These are phyloP conservation scores for Eurystomus glaucurus DNA, from an alignment of 2,797 vertebrate species.

Conservation along the genomic window DNA sequence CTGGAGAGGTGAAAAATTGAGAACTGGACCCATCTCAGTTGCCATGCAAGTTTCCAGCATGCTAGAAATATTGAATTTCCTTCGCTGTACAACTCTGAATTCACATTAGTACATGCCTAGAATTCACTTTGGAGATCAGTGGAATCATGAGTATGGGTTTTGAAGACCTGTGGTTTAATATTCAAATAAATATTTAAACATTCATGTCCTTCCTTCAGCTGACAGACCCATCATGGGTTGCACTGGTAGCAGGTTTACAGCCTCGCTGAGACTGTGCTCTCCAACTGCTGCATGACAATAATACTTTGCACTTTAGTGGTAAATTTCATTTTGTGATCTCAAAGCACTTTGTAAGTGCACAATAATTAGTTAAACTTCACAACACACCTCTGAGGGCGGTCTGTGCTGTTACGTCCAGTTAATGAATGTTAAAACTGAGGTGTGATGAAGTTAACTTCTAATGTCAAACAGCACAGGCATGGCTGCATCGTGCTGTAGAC, in stretches of 20 bases:
- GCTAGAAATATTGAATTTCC: background rate
- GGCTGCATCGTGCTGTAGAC: background rate
- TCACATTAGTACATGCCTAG: background rate
- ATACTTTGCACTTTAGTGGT: background rate
- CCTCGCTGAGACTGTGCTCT: background rate
- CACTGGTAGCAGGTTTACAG: background rate
- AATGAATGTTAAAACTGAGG: background rate
- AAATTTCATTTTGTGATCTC: background rate
- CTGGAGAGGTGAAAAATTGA: background rate
- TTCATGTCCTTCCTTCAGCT: background rate
- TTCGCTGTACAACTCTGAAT: background rate
- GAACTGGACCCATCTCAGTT: background rate
- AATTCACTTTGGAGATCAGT: background rate
- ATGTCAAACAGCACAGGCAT: background rate
- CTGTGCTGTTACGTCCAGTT: background rate
- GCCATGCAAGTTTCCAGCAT: background rate
- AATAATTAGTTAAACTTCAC: background rate
- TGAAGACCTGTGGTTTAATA: background rate
- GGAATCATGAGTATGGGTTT: background rate
- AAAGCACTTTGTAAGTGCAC: background rate
- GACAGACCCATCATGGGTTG: background rate
- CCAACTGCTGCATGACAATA: background rate
- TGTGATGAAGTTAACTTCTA: background rate
- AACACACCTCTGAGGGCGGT: background rate
- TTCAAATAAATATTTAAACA: constrained; percentile 44